These are phyloP conservation scores for Rhombomys opimus DNA, from an alignment of 2,113 vertebrate species.

Conservation along the genomic window DNA sequence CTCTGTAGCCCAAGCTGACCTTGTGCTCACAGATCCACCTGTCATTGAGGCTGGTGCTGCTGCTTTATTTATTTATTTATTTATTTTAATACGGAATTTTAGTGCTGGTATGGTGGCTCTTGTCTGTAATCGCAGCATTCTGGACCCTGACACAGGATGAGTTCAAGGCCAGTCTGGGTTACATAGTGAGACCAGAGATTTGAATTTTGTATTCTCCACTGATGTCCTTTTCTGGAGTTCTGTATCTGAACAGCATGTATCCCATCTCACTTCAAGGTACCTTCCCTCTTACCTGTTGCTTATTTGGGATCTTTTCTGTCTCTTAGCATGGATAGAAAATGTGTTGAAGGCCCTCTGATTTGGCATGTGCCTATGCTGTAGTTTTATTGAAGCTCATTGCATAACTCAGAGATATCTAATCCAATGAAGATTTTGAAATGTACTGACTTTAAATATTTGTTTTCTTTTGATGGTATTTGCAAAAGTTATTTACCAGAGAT, in stretches of 20 bases:
- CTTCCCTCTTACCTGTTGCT: neutral
- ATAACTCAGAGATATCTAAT: neutral
- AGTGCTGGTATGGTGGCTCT: neutral
- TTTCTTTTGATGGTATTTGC: slow-evolving; percentile 43
- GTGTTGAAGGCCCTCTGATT: neutral
- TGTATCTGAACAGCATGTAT: neutral
- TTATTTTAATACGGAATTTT: neutral
- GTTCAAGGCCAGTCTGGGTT: neutral
- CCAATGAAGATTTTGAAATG: neutral
- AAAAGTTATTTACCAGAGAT: slow-evolving; percentile 33
- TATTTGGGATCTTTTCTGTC: neutral
- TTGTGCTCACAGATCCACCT: neutral
- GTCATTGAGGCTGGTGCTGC: neutral
- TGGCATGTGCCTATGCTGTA: neutral
- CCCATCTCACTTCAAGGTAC: neutral
- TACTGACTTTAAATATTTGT: neutral
- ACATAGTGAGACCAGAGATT: neutral
- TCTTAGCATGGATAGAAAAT: neutral
- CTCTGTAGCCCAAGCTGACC: neutral
- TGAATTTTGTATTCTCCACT: neutral
- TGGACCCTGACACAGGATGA: neutral
- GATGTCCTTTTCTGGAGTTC: neutral
- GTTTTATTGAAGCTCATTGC: neutral
- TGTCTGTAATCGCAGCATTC: neutral
- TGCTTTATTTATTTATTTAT: neutral